Base-by-base conservation (phyloP, 2,888 invertebrate species). In the Plagodis pulveraria region DNA sequence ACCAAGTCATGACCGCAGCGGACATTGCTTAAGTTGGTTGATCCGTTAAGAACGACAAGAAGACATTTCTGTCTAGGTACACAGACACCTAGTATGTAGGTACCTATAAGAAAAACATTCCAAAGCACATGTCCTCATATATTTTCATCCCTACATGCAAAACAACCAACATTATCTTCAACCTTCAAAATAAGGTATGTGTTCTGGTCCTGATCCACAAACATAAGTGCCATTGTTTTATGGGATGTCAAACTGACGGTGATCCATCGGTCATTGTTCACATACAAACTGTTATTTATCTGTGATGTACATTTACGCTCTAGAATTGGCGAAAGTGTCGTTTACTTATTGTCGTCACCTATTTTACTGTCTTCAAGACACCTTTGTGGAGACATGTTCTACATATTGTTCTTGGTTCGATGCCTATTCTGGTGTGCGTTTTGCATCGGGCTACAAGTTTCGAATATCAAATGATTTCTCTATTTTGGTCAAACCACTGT, bases 241-340 rank as follows among this genome's bases (percentile, higher is more conserved):
- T 64, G 60, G 60, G 54, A 22, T 57, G 51, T 58, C 53, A 47
- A 55, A 41, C 58, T 74, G 79, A 77, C 77, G 73, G 75, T 78
- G 80, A 81, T 77, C 71, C 72, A 80, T 80, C 47, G 79, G 57
- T 72, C 72, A 81, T 81, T 81, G 79, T 80, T 34, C 44, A 55
- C 44, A 10, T 40, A 10, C 40, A 40, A 40, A 40, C 40, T 40
- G 40, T 40, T 40, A 40, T 40, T 40, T 40, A 40, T 40, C 40
- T 40, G 10, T 10, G 40, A 5, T 10, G 40, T 40, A 10, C 40
- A 40, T 10, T 40, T 40, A 10, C 40, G 43, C 62, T 67, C 73
- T 76, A 65, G 71, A 77, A 77, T 74, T 73, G 74, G 72, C 76
- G 71, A 77, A 73, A 70, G 53, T 71, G 73, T 76, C 58, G 65